phyloP scores from a whole-genome alignment of 1,140 invertebrate genomes.

The Rhagoletis zephyria region DNA sequence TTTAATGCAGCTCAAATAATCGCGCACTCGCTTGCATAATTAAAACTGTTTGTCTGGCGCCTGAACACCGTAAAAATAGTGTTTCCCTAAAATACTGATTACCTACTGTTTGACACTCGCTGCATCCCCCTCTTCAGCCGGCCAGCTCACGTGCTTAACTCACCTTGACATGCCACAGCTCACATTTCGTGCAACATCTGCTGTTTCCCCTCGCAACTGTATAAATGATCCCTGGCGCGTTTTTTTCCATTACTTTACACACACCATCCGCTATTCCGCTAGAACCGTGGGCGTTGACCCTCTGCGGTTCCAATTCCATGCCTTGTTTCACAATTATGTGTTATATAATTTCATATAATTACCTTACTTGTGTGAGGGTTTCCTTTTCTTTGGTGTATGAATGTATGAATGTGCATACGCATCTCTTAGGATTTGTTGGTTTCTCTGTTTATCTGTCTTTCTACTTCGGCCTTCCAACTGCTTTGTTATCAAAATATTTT shows the following conservation, averaged over 20 bases:
- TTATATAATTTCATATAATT: slow-evolving; percentile 13
- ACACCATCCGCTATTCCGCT: neutral
- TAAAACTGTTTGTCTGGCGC: neutral
- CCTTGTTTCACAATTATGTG: neutral
- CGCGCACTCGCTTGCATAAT: neutral
- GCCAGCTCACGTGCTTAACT: neutral
- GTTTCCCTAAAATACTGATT: neutral
- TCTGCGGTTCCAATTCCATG: neutral
- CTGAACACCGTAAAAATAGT: neutral
- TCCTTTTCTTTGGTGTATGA: too few relatives aligned
- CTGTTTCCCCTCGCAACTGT: neutral
- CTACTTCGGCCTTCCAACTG: neutral
- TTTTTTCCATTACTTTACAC: neutral
- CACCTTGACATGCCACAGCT: neutral
- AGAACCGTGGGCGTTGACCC: neutral
- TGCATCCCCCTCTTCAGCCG: neutral
- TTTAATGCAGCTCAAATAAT: too few relatives aligned
- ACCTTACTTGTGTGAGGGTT: neutral
- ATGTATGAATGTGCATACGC: too few relatives aligned
- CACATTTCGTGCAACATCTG: slow-evolving; percentile 32
- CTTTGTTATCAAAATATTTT: slow-evolving; percentile 35
- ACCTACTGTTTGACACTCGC: neutral
- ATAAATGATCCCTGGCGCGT: neutral
- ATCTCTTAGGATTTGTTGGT: neutral
- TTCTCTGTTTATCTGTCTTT: neutral